Evolutionary conservation across 2,888 invertebrate species (phyloP), one percentile per base, ranked within the genome.

Genomic region (Lordiphosa andalusiaca): DNA sequence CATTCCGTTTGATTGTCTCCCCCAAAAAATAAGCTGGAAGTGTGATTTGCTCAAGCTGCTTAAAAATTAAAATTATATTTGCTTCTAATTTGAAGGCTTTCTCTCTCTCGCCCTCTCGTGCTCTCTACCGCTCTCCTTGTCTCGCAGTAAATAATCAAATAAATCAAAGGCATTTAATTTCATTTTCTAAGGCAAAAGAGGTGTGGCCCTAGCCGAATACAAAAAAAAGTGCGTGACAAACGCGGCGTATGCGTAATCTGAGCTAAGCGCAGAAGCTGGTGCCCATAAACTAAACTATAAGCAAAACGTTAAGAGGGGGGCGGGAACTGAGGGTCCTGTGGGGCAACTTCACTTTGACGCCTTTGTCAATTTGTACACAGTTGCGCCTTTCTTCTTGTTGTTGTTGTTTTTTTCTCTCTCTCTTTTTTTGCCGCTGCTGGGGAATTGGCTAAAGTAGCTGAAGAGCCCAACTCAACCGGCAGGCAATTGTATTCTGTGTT

Each of bases 101-200:
- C 25, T 25, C 7, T 25, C 25, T 25, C 7, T 7, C 7, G 7
- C 25, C 13, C 23, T 23, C 23, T 23, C 23, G 1, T 2, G 0
- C 23, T 23, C 4, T 19, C 2, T 19, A 19, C 19, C 19, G 19
- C 19, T 4, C 3, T 19, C 3, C 19, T 23, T 23, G 6, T 23
- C 23, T 23, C 23, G 6, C 23, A 59, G 41, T 58, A 48, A 68
- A 74, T 58, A 53, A 63, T 51, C 69, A 80, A 81, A 77, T 84
- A 84, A 77, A 81, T 77, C 77, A 84, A 84, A 71, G 78, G 57
- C 82, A 77, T 77, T 77, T 77, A 71, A 77, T 77, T 77, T 71
- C 52, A 68, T 81, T 81, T 77, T 49, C 56, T n/a, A 52, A 56
- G 69, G 57, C 65, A 53, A 63, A 56, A 33, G 44, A 36, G 46